Base-by-base conservation (phyloP, 2,113 vertebrate genomes). In the Ceuthmochares aereus region DNA sequence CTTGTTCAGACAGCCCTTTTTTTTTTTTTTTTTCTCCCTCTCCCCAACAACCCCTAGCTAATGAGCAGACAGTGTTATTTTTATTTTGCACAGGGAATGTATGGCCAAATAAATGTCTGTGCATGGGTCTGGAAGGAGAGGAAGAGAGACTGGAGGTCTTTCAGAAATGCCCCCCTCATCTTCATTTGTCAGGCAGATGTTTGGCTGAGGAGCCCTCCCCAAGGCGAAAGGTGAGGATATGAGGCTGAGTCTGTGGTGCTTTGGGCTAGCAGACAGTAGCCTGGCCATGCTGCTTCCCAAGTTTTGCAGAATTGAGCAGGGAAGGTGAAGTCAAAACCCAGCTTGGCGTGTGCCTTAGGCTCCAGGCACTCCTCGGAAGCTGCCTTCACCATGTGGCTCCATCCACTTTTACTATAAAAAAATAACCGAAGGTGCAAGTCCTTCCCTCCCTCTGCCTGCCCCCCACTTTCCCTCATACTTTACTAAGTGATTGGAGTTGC, bases 401-500 rank as follows among this genome's bases (percentile, higher is more conserved):
- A 55, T 70, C 79, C 52, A 54, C 63, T 94, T 82, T 82, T 72
- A 80, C 79, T 78, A 73, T 36, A 89, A 89, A 92, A 89, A 92
- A 92, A 93, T 88, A 88, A 86, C 84, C 8, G 2, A 80, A 87
- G 66, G 74, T 7, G 18, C 60, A 84, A n/a, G 83, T 52, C 56
- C 59, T 64, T 73, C 62, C 54, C 21, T 37, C 72, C 21, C 43
- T 59, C 32, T 54, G 74, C 34, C 45, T 83, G 56, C 47, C 14
- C 17, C n/a, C 27, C 6, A 5, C 25, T 19, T 87, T 32, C 52
- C 40, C 83, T 90, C 10, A 0, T 62, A n/a, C 90, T 96, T 97
- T 96, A 87, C 94, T 89, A 96, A 96, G 91, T 94, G 96, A 94
- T 95, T 93, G 93, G 91, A 95, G 89, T 87, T 94, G 81, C 90